phyloP scores from a whole-genome alignment of 2,888 invertebrate genomes.

The Hydrotaea diabolus region DNA sequence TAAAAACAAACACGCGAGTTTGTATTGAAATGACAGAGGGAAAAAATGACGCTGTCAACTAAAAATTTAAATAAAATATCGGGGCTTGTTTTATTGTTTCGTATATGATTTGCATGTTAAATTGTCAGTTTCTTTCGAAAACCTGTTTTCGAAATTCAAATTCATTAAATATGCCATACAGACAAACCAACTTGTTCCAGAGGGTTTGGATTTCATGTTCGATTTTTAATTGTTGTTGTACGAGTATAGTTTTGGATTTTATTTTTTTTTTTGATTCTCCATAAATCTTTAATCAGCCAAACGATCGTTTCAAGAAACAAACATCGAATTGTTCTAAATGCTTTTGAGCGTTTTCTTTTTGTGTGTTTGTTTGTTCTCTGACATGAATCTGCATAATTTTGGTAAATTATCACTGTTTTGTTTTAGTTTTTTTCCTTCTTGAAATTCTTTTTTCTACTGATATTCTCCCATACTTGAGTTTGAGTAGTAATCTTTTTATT shows the following conservation, averaged over 20 bases:
- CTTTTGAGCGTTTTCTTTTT: not conserved
- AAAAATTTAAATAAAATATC: slow-evolving; percentile 21
- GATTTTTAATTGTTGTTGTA: slow-evolving; percentile 8
- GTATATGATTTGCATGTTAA: slow-evolving; percentile 4
- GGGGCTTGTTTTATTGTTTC: not conserved
- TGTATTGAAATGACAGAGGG: not conserved
- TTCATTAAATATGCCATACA: slow-evolving; percentile 46
- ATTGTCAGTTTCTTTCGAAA: slow-evolving; percentile 8
- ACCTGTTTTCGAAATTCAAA: slow-evolving; percentile 38
- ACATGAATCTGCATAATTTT: slow-evolving; percentile 5
- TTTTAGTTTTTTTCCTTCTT: slow-evolving; percentile 2
- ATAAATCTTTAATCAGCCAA: slow-evolving; percentile 26
- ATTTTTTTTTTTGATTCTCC: not conserved
- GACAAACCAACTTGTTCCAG: not conserved
- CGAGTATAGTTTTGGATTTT: not conserved
- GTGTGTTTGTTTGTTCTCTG: not conserved
- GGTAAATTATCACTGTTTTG: not conserved
- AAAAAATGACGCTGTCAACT: not conserved
- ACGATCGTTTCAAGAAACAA: slow-evolving; percentile 9
- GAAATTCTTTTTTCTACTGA: too few relatives aligned
- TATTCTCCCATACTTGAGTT: not conserved
- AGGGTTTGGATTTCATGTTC: not conserved
- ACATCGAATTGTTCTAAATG: not conserved
- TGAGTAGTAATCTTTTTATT: not conserved
- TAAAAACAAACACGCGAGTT: slow-evolving; percentile 61